Base-by-base conservation (phyloP, 1,140 invertebrate genomes). In the Lasioglossum baleicum region DNA sequence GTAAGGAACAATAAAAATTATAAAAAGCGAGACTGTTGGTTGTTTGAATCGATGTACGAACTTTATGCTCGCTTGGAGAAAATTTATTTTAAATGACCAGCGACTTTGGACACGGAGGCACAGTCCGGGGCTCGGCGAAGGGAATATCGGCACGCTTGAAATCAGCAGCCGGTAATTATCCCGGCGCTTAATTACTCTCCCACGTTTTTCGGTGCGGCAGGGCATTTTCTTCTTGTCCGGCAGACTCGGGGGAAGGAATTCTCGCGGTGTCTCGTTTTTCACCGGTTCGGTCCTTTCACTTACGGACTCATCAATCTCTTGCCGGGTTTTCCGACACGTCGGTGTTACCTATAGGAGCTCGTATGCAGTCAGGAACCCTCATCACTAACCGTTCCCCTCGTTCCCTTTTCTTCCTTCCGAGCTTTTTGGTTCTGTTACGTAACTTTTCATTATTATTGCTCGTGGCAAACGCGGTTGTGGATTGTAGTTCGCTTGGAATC, bases 261-360 rank as follows among this genome's bases (percentile, higher is more conserved):
- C 69, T 75, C 81, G 20, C 58, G 72, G 74, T 70, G 80, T 84
- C 73, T 69, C 71, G 83, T 77, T 85, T 84, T 85, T 73, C 69
- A 64, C 60, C 71, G 71, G 61, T 60, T 72, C 84, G 75, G 64
- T 67, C 84, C 83, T 85, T 85, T 82, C 83, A 85, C 84, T 85
- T 85, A 82, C 84, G 75, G 63, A 65, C 75, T 85, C 84, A 85
- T 85, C 84, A 85, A 85, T 85, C 84, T 85, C 83, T 40, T 22
- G 83, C 73, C 60, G 69, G 83, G 51, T 85, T 85, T 84, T 82
- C 74, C 74, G 67, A 72, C 75, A 48, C 56, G 73, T 56, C 67
- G 35, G 74, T 53, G 74, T 77, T 80, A 79, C 61, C 60, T 73
- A 68, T 44, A 66, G 70, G 58, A 65, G 26, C 74, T 40, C 26